phyloP scores from a whole-genome alignment of 2,888 invertebrate species.

The Sesia bembeciformis region DNA sequence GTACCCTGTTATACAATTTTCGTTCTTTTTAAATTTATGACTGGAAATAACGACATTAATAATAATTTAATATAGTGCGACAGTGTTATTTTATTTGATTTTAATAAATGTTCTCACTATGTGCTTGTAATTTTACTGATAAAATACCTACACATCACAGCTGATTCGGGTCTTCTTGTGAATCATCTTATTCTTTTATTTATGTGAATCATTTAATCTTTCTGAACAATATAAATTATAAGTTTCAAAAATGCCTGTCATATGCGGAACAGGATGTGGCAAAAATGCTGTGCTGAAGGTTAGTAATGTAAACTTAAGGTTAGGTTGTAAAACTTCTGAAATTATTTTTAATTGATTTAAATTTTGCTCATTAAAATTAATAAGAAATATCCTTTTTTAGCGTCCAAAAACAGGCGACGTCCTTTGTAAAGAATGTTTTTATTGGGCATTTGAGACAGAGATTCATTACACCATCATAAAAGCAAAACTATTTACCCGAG shows the following conservation, averaged over 20 bases:
- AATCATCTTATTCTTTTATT: no score
- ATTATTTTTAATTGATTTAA: constrained; percentile 9
- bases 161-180: no score
- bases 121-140: no score
- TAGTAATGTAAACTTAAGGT: constrained; percentile 2
- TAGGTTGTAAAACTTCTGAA: background rate
- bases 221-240: no score
- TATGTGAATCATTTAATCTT: no score
- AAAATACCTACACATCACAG: no score
- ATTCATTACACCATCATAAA: constrained; percentile 92
- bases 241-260: constrained; percentile 74
- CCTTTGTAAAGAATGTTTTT: constrained; percentile 96
- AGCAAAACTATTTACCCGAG: constrained; percentile 86
- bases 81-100: no score
- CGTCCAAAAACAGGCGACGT: constrained; percentile 93
- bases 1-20: no score
- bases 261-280: constrained; percentile 82
- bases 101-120: no score
- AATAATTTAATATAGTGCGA: no score
- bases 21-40: no score
- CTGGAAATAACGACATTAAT: no score
- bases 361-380: background rate
- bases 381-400: constrained; percentile 53
- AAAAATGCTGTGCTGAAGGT: constrained; percentile 85
- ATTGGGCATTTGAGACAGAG: constrained; percentile 94